Evolutionary conservation across 2,888 invertebrate genomes (phyloP).

Genomic region (Eupeodes latifasciatus): DNA sequence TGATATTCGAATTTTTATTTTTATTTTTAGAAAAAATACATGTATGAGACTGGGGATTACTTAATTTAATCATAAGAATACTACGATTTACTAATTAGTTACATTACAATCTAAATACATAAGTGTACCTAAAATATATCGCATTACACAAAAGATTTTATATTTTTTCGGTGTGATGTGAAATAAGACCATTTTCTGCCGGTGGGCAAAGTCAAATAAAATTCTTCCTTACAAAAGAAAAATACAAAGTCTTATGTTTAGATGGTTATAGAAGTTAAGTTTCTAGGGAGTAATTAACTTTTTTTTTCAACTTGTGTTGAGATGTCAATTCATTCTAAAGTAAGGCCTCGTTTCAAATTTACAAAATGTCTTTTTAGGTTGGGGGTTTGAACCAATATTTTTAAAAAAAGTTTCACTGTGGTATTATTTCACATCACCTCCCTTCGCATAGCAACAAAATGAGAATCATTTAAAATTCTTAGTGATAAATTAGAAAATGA

Average conservation of each 20-base stretch:
- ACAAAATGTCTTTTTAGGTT: too few relatives aligned
- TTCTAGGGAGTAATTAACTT: too few relatives aligned
- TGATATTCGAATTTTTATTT: slow-evolving; percentile 21
- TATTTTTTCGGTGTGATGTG: background rate
- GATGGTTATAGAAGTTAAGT: too few relatives aligned
- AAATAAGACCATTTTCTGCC: background rate
- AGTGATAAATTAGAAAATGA: slow-evolving; percentile 61
- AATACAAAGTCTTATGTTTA: too few relatives aligned
- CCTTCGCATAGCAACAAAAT: slow-evolving; percentile 29
- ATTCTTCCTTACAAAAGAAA: too few relatives aligned
- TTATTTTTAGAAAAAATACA: slow-evolving; percentile 50
- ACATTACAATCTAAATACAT: slow-evolving; percentile 32
- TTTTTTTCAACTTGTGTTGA: too few relatives aligned
- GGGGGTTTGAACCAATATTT: too few relatives aligned
- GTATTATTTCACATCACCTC: background rate
- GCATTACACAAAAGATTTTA: background rate
- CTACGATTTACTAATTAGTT: slow-evolving; percentile 49
- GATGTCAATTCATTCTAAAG: too few relatives aligned
- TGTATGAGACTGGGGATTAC: slow-evolving; percentile 59
- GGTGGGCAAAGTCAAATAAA: background rate
- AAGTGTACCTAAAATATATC: slow-evolving; percentile 8
- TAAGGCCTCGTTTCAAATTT: too few relatives aligned
- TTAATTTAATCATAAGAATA: slow-evolving; percentile 71
- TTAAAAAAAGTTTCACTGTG: background rate
- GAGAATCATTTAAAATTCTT: slow-evolving; percentile 51